A percentile compares a stretch with the other conserved stretches of the same genome.
Evolutionary conservation across 92 coral and sea anemone species (phyloP).

Genomic region (Zoanthus solanderi): DNA sequence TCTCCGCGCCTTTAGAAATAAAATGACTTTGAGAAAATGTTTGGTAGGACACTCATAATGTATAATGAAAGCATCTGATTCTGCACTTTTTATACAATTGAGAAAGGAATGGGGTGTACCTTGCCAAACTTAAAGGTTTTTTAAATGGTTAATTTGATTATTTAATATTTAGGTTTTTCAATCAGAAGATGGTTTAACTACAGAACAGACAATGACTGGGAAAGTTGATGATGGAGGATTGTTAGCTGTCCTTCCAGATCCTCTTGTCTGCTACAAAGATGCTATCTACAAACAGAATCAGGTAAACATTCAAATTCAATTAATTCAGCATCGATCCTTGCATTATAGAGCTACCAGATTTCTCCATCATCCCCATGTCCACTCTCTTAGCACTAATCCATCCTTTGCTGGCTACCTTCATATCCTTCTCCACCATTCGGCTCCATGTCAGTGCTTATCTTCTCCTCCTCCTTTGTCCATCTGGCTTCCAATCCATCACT

Average conservation of each 20-base stretch:
- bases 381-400: too few species aligned
- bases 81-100: not conserved
- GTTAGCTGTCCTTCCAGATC: slow-evolving; percentile 72
- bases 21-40: too few species aligned
- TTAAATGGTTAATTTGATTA: not conserved
- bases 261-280: slow-evolving; percentile 76
- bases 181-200: slow-evolving; percentile 65
- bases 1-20: too few species aligned
- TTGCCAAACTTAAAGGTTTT: not conserved
- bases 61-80: not conserved
- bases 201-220: slow-evolving; percentile 58
- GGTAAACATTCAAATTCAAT: slow-evolving; percentile 17
- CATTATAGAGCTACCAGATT: too few species aligned
- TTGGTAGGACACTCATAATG: too few species aligned
- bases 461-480: too few species aligned
- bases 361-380: too few species aligned
- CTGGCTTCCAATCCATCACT: too few species aligned
- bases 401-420: too few species aligned
- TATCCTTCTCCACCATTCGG: too few species aligned
- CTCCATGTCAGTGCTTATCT: too few species aligned
- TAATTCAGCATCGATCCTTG: too few species aligned
- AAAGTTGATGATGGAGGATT: slow-evolving; percentile 63
- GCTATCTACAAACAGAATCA: slow-evolving; percentile 71
- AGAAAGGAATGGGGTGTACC: not conserved
- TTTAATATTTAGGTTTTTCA: slow-evolving; percentile 54